Conservation (phyloP, 2,888 invertebrate species). For the Herminia tarsipennalis region DNA sequence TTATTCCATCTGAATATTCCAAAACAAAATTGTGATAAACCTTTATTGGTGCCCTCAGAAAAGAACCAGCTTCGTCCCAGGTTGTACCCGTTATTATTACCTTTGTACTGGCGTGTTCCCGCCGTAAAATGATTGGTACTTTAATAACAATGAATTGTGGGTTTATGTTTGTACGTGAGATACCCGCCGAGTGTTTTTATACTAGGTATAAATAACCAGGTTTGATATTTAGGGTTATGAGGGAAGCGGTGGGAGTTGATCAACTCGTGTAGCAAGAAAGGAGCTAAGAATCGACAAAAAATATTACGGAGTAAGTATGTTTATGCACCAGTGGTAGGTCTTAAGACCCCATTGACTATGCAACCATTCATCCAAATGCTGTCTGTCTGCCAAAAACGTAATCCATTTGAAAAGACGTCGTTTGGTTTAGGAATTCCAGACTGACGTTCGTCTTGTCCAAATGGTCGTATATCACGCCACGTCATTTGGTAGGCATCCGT, state of each 20-base stretch:
- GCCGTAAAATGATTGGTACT: conserved; percentile 32
- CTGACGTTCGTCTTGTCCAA: too few relatives aligned
- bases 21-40: conserved; percentile 72
- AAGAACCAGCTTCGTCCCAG: conserved; percentile 48
- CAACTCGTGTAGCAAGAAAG: too few relatives aligned
- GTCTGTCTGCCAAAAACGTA: too few relatives aligned
- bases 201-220: neutral
- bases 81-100: conserved; percentile 53
- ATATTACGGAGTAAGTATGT: too few relatives aligned
- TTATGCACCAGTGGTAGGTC: too few relatives aligned
- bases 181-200: conserved; percentile 6
- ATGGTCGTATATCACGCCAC: too few relatives aligned
- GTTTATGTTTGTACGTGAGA: conserved; percentile 1
- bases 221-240: neutral
- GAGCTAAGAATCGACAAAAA: too few relatives aligned
- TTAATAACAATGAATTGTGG: conserved; percentile 15
- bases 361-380: too few relatives aligned
- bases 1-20: conserved; percentile 63
- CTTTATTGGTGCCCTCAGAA: conserved; percentile 64
- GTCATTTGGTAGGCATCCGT: too few relatives aligned
- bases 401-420: too few relatives aligned
- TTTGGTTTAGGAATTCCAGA: too few relatives aligned
- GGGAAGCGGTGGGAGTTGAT: neutral
- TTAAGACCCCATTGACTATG: too few relatives aligned
- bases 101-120: conserved; percentile 30